Evolutionary conservation across 1,140 invertebrate species (phyloP).

Genomic region (Telenomus remus): DNA sequence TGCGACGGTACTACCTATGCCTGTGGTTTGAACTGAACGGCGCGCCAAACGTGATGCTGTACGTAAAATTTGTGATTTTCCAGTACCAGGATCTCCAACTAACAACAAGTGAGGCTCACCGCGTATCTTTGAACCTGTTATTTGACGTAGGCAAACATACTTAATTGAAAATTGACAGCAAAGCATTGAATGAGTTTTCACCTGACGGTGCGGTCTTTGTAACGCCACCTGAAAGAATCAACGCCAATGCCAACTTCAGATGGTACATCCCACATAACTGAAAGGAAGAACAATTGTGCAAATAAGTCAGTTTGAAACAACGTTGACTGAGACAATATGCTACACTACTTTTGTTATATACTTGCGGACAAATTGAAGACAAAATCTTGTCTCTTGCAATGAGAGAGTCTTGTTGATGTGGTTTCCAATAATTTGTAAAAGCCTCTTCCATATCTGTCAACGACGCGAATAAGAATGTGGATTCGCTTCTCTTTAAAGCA

Average conservation of each 20-base stretch:
- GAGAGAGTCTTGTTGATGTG: conserved; percentile 79
- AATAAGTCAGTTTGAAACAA: too few species aligned
- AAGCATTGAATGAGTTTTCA: conserved; percentile 5
- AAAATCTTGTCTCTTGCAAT: conserved; percentile 87
- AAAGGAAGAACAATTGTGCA: too few species aligned
- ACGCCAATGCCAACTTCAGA: conserved; percentile 88
- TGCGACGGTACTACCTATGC: conserved; percentile 89
- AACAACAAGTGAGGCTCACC: conserved; percentile 91
- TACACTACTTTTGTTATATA: too few species aligned
- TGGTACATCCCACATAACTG: conserved; percentile 91
- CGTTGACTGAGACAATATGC: too few species aligned
- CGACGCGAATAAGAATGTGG: conserved; percentile 63
- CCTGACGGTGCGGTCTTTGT: conserved; percentile 77
- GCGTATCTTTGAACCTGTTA: conserved; percentile 76
- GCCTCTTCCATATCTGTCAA: conserved; percentile 80
- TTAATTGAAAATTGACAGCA: too few species aligned
- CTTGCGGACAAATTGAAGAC: conserved; percentile 88
- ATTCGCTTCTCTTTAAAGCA: conserved; percentile 64
- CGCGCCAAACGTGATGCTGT: conserved; percentile 84
- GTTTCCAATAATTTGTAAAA: conserved; percentile 86
- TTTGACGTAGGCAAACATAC: too few species aligned
- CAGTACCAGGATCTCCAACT: conserved; percentile 93
- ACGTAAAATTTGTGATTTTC: conserved; percentile 92
- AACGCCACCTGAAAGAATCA: conserved; percentile 85
- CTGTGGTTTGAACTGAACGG: conserved; percentile 89